phyloP scores from a whole-genome alignment of 1,140 invertebrate species.

The Caerostris darwini region DNA sequence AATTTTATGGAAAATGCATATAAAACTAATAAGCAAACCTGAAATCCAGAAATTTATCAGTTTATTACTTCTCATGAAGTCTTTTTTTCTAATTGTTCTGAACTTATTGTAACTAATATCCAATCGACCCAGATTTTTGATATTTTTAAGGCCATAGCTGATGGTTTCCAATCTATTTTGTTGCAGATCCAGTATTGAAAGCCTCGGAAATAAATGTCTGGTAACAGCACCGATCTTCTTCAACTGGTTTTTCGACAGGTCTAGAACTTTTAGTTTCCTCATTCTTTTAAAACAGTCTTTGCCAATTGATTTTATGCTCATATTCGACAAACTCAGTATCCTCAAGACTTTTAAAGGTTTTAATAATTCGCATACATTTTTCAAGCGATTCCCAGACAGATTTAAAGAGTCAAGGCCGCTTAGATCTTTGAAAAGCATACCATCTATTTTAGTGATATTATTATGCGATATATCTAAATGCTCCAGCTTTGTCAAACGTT shows the following conservation, averaged over 20 bases:
- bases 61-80: neutral
- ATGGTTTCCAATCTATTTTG: constrained; percentile 20
- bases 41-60: neutral
- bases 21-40: neutral
- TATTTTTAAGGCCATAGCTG: constrained; percentile 31
- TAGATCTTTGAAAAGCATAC: constrained; percentile 3
- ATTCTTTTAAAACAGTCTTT: constrained; percentile 7
- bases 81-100: constrained; percentile 15
- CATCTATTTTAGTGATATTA: constrained; percentile 82
- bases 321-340: constrained; percentile 55
- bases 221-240: constrained; percentile 79
- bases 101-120: constrained; percentile 47
- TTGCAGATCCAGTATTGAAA: neutral
- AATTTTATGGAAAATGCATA: too few species aligned
- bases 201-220: constrained; percentile 24
- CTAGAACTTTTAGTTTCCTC: constrained; percentile 85
- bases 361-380: neutral
- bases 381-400: constrained; percentile 61
- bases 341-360: constrained; percentile 59
- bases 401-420: constrained; percentile 22
- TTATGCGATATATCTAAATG: constrained; percentile 85
- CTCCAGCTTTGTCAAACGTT: constrained; percentile 84
- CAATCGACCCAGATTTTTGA: neutral
- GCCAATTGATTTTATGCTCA: constrained; percentile 81
- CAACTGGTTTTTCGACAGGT: constrained; percentile 90